These are phyloP conservation scores for Callospermophilus lateralis DNA, from an alignment of 2,113 vertebrate species.

Conservation along the genomic window DNA sequence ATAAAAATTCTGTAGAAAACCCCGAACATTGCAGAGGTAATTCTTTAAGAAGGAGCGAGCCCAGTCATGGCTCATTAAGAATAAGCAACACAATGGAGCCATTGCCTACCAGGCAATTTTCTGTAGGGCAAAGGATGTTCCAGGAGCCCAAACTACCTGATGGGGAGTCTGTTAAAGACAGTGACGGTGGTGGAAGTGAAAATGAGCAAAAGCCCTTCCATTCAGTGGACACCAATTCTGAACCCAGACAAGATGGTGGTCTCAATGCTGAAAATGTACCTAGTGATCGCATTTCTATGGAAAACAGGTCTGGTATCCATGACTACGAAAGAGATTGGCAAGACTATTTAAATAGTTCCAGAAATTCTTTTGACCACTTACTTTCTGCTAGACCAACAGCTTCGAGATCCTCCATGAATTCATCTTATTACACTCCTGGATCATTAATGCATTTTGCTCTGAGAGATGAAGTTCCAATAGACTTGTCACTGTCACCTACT, in stretches of 20 bases:
- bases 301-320: not conserved
- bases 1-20: not conserved
- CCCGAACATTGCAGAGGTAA: not conserved
- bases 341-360: conserved; percentile 1
- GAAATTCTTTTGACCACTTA: not conserved
- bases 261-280: not conserved
- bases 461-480: not conserved
- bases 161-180: not conserved
- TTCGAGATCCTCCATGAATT: not conserved
- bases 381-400: not conserved
- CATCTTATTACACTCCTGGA: not conserved
- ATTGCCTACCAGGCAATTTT: not conserved
- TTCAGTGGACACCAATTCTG: not conserved
- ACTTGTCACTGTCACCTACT: not conserved
- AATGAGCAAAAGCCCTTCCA: not conserved
- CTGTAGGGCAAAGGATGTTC: not conserved
- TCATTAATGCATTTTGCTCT: not conserved
- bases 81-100: not conserved
- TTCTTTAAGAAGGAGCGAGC: conserved; percentile 10
- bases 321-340: conserved; percentile 51
- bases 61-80: not conserved
- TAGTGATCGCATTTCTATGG: not conserved
- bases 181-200: not conserved
- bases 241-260: not conserved
- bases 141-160: not conserved